Conservation (phyloP, 1,140 invertebrate genomes). For the Drosophila trapezifrons region DNA sequence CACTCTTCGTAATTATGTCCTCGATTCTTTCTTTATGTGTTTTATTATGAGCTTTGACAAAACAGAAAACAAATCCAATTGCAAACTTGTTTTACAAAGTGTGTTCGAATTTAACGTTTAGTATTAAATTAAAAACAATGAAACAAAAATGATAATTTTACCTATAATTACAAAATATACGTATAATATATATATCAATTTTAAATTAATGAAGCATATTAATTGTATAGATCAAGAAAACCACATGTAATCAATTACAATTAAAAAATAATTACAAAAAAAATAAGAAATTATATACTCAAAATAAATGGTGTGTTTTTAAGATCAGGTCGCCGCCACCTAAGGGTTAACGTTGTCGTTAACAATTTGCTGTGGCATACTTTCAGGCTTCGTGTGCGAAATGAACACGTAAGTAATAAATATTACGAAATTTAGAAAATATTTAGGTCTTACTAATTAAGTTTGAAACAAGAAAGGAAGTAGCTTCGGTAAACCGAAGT, state of each 20-base stretch:
- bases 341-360: background rate
- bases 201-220: constrained; percentile 76
- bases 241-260: constrained; percentile 78
- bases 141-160: constrained; percentile 52
- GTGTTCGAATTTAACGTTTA: constrained; percentile 82
- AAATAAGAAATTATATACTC: constrained; percentile 72
- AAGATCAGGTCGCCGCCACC: too few relatives aligned
- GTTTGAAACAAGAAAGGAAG: too few relatives aligned
- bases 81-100: constrained; percentile 70
- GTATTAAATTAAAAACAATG: constrained; percentile 63
- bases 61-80: constrained; percentile 39
- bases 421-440: background rate
- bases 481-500: too few relatives aligned
- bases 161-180: constrained; percentile 64
- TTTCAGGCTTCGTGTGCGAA: background rate
- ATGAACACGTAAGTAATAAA: background rate
- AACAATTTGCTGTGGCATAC: background rate
- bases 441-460: too few relatives aligned
- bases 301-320: constrained; percentile 8
- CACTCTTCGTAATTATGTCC: constrained; percentile 48
- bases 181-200: constrained; percentile 71
- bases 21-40: constrained; percentile 50
- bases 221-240: constrained; percentile 65
- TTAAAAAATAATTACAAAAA: constrained; percentile 69
- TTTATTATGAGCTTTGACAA: constrained; percentile 45